These are phyloP conservation scores for Emydura subglobosa DNA, from an alignment of 2,113 vertebrate species.

Conservation along the genomic window DNA sequence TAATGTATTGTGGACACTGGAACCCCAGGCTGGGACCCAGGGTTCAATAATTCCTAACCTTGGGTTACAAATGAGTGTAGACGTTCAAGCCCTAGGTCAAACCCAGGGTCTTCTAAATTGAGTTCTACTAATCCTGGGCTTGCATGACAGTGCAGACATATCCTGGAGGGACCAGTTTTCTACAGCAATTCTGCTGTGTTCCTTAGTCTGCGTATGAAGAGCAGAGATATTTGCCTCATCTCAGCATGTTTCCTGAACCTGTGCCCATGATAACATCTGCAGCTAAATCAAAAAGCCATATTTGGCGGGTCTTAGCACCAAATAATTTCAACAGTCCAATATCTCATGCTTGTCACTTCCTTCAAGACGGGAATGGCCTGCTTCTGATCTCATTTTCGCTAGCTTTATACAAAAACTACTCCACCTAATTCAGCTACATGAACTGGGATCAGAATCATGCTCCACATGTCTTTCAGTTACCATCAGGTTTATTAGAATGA, in stretches of 20 bases:
- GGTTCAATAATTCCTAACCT: background rate
- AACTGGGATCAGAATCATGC: background rate
- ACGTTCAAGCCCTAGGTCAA: background rate
- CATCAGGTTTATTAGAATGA: background rate
- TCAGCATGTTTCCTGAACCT: conserved; percentile 48
- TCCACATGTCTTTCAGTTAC: background rate
- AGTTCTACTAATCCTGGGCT: background rate
- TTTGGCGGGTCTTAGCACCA: conserved; percentile 37
- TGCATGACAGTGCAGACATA: background rate
- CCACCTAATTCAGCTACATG: background rate
- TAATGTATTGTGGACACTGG: background rate
- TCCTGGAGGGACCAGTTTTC: background rate
- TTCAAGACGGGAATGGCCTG: conserved; percentile 12
- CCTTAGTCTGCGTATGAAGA: background rate
- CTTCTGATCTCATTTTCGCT: background rate
- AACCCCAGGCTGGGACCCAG: background rate
- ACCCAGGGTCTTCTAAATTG: background rate
- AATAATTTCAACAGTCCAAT: conserved; percentile 27
- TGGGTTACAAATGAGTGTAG: background rate
- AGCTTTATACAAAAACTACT: background rate
- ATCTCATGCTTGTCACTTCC: conserved; percentile 51
- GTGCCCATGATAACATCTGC: conserved; percentile 17
- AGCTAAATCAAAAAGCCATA: conserved; percentile 37
- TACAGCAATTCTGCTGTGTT: background rate
- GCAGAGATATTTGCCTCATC: conserved; percentile 49